Conservation (phyloP, 1,140 invertebrate species). For the Saccostrea cuccullata region DNA sequence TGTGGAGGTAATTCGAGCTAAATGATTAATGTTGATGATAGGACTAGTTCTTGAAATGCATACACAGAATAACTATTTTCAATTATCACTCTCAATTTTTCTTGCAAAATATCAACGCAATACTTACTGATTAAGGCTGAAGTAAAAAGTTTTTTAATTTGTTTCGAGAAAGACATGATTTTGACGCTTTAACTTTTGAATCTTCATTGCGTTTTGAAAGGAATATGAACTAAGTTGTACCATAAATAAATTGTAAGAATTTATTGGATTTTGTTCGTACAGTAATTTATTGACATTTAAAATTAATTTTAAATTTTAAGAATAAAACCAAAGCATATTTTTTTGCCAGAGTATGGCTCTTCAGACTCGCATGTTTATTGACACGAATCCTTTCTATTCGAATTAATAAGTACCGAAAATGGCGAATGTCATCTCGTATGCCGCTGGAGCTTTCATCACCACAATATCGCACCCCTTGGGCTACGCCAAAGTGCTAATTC, state of each 20-base stretch:
- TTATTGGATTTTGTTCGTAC: not conserved
- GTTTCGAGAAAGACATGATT: not conserved
- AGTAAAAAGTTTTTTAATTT: not conserved
- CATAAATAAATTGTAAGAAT: not conserved
- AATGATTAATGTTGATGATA: too few species aligned
- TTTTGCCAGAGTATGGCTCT: not conserved
- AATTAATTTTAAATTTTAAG: not conserved
- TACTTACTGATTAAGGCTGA: not conserved
- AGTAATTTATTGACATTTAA: not conserved
- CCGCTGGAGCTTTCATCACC: not conserved
- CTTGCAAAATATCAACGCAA: not conserved
- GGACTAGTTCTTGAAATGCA: too few species aligned
- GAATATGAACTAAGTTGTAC: not conserved
- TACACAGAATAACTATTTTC: too few species aligned
- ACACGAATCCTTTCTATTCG: not conserved
- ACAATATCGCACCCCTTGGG: not conserved
- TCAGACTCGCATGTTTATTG: not conserved
- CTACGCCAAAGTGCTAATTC: slow-evolving; percentile 1
- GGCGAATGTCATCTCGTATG: slow-evolving; percentile 2
- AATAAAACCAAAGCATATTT: not conserved
- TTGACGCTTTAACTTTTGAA: not conserved
- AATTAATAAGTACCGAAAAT: not conserved
- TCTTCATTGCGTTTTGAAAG: not conserved
- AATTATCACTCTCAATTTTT: too few species aligned
- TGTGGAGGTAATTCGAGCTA: too few species aligned